Percentiles rank a stretch among this genome's conserved stretches.
Conservation (phyloP, 2,888 invertebrate genomes). For the Agrochola lota region DNA sequence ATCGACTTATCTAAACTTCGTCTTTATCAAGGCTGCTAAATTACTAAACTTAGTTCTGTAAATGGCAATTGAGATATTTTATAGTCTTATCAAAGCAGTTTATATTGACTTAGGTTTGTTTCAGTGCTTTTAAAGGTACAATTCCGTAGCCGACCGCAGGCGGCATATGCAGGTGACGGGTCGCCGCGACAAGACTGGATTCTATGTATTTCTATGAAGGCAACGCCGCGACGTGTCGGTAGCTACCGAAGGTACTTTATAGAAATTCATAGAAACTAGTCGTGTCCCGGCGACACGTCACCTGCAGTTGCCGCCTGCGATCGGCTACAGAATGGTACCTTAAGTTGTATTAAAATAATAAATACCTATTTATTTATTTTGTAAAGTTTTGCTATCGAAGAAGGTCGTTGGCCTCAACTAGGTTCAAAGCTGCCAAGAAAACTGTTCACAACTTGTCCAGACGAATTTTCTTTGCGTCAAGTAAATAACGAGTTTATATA, state of each 20-base stretch:
- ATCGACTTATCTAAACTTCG: slow-evolving; percentile 34
- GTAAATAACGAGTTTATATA: slow-evolving; percentile 14
- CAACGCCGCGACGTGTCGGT: no score
- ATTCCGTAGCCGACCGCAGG: no score
- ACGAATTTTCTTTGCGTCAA: slow-evolving; percentile 13
- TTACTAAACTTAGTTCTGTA: slow-evolving; percentile 62
- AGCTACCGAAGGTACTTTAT: no score
- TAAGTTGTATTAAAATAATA: slow-evolving; percentile 7
- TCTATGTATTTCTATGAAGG: no score
- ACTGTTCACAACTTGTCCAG: background rate
- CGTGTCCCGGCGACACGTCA: no score
- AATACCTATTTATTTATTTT: slow-evolving; percentile 2
- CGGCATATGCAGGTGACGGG: no score
- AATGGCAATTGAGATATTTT: slow-evolving; percentile 68
- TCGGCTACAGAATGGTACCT: no score
- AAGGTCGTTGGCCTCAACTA: slow-evolving; percentile 9
- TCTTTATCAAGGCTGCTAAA: slow-evolving; percentile 68
- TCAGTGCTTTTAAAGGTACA: slow-evolving; percentile 1
- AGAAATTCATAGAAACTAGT: no score
- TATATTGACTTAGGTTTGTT: slow-evolving; percentile 39
- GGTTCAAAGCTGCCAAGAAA: slow-evolving; percentile 20
- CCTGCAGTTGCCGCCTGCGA: no score
- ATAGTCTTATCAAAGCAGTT: slow-evolving; percentile 65
- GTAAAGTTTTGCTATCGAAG: background rate
- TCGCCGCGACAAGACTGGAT: no score